Evolutionary conservation across 2,888 invertebrate species (phyloP).

Genomic region (Napeogenes sylphis): DNA sequence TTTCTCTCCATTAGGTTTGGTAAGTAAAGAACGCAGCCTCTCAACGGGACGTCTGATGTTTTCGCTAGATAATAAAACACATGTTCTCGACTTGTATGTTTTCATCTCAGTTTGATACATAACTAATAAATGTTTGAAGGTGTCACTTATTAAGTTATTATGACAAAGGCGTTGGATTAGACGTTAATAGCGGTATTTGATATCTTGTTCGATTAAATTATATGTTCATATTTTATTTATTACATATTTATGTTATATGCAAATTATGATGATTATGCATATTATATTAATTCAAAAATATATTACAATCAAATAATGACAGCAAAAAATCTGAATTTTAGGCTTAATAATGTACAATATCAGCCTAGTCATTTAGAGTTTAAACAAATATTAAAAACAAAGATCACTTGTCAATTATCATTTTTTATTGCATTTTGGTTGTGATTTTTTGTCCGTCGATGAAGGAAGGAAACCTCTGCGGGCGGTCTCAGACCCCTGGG

Average conservation of each 20-base stretch:
- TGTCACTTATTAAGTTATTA: constrained; percentile 55
- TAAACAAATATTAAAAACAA: constrained; percentile 73
- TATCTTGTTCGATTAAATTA: constrained; percentile 1
- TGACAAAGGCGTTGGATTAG: constrained; percentile 5
- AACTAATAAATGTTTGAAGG: constrained; percentile 60
- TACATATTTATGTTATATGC: not conserved
- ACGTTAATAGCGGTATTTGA: not conserved
- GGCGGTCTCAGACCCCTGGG: constrained; percentile 72
- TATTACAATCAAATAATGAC: too few species aligned
- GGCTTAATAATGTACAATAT: not conserved
- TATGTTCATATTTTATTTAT: not conserved
- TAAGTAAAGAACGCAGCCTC: constrained; percentile 55
- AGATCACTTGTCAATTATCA: constrained; percentile 75
- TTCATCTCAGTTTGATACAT: constrained; percentile 73
- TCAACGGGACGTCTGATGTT: constrained; percentile 70
- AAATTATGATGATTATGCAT: too few species aligned
- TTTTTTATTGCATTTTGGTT: constrained; percentile 74
- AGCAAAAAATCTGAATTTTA: too few species aligned
- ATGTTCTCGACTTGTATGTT: constrained; percentile 77
- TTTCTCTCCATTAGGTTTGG: constrained; percentile 70
- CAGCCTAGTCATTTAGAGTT: constrained; percentile 25
- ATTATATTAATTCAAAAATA: too few species aligned
- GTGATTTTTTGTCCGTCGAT: constrained; percentile 72
- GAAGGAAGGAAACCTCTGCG: constrained; percentile 74
- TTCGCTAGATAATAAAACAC: constrained; percentile 71